Conservation (phyloP, 2,797 vertebrate species). For the Lepilemur ruficaudatus region DNA sequence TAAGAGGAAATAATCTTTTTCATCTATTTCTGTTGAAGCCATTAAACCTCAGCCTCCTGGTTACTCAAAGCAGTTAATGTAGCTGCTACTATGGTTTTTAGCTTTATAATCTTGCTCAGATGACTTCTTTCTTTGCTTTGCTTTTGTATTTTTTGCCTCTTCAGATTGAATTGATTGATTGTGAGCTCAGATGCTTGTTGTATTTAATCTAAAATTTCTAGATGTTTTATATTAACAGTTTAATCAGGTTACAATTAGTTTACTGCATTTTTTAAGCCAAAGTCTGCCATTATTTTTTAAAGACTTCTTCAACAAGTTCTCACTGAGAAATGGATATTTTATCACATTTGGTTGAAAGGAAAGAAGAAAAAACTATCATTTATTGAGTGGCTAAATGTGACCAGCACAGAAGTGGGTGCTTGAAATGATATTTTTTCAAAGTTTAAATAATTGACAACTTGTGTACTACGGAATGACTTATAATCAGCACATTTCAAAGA, state of each 20-base stretch:
- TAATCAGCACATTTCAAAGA: not conserved
- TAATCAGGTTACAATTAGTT: not conserved
- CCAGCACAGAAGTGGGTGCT: not conserved
- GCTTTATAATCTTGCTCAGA: not conserved
- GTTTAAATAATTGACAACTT: slow-evolving; percentile 8
- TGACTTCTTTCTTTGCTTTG: not conserved
- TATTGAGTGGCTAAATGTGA: not conserved
- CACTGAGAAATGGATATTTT: not conserved
- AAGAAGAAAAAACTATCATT: not conserved
- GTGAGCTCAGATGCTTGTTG: not conserved
- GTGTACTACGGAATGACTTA: not conserved
- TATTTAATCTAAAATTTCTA: not conserved
- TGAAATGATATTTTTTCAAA: not conserved
- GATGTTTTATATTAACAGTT: not conserved
- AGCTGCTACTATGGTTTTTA: not conserved
- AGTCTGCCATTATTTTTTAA: not conserved
- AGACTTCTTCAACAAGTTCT: not conserved
- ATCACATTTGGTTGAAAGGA: not conserved
- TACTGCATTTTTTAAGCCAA: not conserved
- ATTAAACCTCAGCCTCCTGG: not conserved
- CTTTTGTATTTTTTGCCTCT: not conserved
- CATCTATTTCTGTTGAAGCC: not conserved
- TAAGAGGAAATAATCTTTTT: not conserved
- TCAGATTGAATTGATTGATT: not conserved
- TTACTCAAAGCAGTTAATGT: not conserved